Evolutionary conservation across 2,888 invertebrate species (phyloP), one percentile per base, ranked within the genome.

Genomic region (Heteropelma amictum): DNA sequence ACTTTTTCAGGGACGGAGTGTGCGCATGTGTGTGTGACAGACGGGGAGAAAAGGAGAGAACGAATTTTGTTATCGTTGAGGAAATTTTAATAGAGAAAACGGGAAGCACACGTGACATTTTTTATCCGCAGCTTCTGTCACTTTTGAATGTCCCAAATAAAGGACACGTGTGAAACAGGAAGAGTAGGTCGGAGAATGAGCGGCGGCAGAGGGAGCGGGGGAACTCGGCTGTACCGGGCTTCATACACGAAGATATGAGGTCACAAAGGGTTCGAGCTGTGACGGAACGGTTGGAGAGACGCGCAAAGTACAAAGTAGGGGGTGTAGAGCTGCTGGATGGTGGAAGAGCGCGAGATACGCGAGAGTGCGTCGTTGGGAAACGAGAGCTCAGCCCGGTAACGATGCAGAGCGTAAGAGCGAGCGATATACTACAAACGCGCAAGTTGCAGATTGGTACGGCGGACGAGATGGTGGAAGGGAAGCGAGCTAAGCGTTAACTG

Each of bases 401-500:
- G 49, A 53, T n/a, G 19, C 63, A 23, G 47, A 56, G 35, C 42
- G 51, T 56, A 33, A 42, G 30, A 63, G 28, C n/a, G 35, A 42
- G 35, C 56, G 54, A 30, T 7, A 33, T 33, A 33, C 7, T 17
- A 19, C 7, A 28, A 3, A 17, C n/a, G 28, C n/a, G n/a, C n/a
- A n/a, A n/a, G n/a, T n/a, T n/a, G n/a, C n/a, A n/a, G n/a, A n/a
- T n/a, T 6, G 26, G 38, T 28, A 53, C 6, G 54, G 17, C 17
- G 21, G 14, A 38, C 26, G 58, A 19, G 42, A 19, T 30, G 49
- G 28, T 38, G 49, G 47, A 14, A 28, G 42, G 21, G 63, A 40
- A 45, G 53, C 26, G 72, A 67, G 76, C n/a, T n/a, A n/a, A 79
- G 60, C 47, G 70, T 70, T 69, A 75, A 60, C 33, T 6, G 33